A percentile compares a stretch with the other conserved stretches of the same genome.
These are phyloP conservation scores for Pteria penguin DNA, from an alignment of 2,888 invertebrate species.

Conservation along the genomic window DNA sequence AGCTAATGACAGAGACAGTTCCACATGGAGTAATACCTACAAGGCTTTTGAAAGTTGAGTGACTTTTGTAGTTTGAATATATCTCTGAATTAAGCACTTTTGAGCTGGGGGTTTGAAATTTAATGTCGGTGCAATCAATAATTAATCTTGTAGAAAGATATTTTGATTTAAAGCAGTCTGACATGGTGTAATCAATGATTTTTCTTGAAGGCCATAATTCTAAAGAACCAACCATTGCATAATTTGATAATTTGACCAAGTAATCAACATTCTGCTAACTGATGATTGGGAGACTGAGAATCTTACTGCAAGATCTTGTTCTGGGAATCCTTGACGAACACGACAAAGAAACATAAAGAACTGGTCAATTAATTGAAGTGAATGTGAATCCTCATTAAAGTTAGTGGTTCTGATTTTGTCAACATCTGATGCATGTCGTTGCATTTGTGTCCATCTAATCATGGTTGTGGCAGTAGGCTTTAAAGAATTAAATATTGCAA, in stretches of 20 bases:
- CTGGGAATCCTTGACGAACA: slow-evolving; percentile 12
- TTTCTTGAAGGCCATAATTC: slow-evolving; percentile 30
- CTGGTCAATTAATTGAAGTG: no score
- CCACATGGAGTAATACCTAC: slow-evolving; percentile 41
- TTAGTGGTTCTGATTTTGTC: not conserved
- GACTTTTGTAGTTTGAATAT: slow-evolving; percentile 46
- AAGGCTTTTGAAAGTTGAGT: slow-evolving; percentile 39
- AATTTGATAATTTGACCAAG: slow-evolving; percentile 36
- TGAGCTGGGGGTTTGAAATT: slow-evolving; percentile 33
- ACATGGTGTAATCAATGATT: slow-evolving; percentile 17
- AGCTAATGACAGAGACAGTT: slow-evolving; percentile 36
- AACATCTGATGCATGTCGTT: not conserved
- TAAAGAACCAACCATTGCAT: slow-evolving; percentile 20
- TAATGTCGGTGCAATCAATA: slow-evolving; percentile 51
- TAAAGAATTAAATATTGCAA: not conserved
- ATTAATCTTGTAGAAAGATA: slow-evolving; percentile 40
- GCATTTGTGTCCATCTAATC: slow-evolving; percentile 17
- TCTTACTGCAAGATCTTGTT: slow-evolving; percentile 23
- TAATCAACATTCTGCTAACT: slow-evolving; percentile 37
- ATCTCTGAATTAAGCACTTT: slow-evolving; percentile 37
- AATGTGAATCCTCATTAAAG: no score
- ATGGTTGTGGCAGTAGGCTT: slow-evolving; percentile 5
- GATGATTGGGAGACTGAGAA: slow-evolving; percentile 30
- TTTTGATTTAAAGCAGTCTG: slow-evolving; percentile 27
- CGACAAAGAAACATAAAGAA: slow-evolving; percentile 28